Evolutionary conservation across 2,113 vertebrate species (phyloP), one percentile per base, ranked within the genome.

Genomic region (Paratilapia polleni): DNA sequence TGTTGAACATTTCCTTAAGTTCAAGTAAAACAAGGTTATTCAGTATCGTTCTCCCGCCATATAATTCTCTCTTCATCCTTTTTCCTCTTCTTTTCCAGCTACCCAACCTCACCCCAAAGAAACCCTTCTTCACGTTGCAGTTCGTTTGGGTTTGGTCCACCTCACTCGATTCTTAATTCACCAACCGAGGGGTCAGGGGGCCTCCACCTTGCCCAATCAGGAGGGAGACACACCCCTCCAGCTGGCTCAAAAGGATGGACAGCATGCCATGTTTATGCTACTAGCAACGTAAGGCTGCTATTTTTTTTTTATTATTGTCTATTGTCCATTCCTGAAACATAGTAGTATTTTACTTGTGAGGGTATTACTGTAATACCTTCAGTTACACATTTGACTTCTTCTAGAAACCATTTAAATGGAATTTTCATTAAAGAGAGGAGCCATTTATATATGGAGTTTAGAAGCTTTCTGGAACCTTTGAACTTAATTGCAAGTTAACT

Each of bases 51-150:
- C 4, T 26, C 19, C 17, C 3, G 54, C 12, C 10, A 38, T 8
- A 38, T 24, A 58, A 34, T 61, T 75, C 6, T n/a, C 4, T 36
- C 6, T 68, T 28, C 20, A 0, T 52, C 47, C 19, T 52, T 59
- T 17, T 36, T 43, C 4, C 61, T 10, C 36, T 73, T 56, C 17
- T n/a, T 62, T 57, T 26, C 11, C 70, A 93, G 93, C n/a, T 34
- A 61, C 89, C 96, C 96, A 94, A 2, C 79, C 77, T 63, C 91
- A 90, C 5, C 89, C 84, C 66, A 96, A 91, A 88, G 96, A 98
- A 90, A 95, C 96, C 22, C 95, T 97, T 62, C 95, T 98, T 12
- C 97, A 97, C 56, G 82, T 97, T 36, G 92, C 96, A 2, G 93
- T 95, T 86, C 96, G 95, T 77, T 93, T 97, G 90, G 96, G 95